Conservation (phyloP, 2,113 vertebrate genomes). For the Litocranius walleri region DNA sequence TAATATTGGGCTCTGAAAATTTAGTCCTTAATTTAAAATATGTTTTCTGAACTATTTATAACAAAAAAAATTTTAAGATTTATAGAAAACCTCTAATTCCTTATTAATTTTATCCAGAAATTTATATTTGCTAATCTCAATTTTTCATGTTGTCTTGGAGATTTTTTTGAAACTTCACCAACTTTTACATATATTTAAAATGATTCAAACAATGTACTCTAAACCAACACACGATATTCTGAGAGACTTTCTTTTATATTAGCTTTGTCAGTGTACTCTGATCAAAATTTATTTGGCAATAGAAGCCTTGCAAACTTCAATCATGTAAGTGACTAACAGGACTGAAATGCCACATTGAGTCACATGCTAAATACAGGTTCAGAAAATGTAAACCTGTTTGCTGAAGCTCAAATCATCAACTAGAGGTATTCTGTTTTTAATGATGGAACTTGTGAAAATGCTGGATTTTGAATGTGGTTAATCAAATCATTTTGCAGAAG, state of each 20-base stretch:
- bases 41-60: constrained; percentile 20
- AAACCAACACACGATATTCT: constrained; percentile 16
- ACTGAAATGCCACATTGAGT: neutral
- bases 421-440: constrained; percentile 18
- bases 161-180: constrained; percentile 32
- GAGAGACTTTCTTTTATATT: constrained; percentile 11
- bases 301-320: neutral
- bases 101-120: constrained; percentile 34
- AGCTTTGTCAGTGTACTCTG: neutral
- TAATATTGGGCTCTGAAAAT: neutral
- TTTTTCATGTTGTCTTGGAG: constrained; percentile 32
- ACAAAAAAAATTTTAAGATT: neutral
- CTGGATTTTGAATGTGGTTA: neutral
- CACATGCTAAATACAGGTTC: neutral
- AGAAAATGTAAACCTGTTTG: constrained; percentile 31
- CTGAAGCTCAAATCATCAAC: neutral
- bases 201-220: neutral
- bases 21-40: neutral
- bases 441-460: neutral
- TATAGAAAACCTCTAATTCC: neutral
- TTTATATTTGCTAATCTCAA: neutral
- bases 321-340: neutral
- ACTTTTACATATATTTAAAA: constrained; percentile 23
- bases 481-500: constrained; percentile 8
- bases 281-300: constrained; percentile 31